These are phyloP conservation scores for Salticus scenicus DNA, from an alignment of 2,888 invertebrate species.

Conservation along the genomic window DNA sequence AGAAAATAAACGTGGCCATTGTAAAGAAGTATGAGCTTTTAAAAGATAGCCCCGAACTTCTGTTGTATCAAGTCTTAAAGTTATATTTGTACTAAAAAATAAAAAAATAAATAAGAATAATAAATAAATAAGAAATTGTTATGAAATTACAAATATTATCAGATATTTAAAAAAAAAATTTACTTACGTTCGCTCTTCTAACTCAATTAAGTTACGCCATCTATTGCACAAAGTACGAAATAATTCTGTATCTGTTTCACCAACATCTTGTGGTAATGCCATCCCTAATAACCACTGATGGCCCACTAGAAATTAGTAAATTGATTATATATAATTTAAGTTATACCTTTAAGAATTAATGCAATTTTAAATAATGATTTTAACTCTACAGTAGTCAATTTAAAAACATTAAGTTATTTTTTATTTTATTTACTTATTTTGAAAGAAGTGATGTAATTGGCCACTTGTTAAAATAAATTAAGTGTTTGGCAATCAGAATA, in stretches of 20 bases:
- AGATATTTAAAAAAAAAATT: background rate
- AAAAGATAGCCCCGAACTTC: conserved; percentile 82
- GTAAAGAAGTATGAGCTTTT: conserved; percentile 81
- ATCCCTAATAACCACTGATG: conserved; percentile 83
- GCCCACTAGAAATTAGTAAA: conserved; percentile 78
- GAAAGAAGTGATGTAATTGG: too few species aligned
- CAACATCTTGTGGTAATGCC: conserved; percentile 81
- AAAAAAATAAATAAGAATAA: conserved; percentile 3
- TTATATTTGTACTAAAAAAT: conserved; percentile 81
- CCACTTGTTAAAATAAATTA: too few species aligned
- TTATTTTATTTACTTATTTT: too few species aligned
- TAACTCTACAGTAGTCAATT: too few species aligned
- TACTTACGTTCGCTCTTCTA: conserved; percentile 72
- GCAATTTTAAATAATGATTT: too few species aligned
- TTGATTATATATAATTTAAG: too few species aligned
- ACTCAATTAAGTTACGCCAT: conserved; percentile 76
- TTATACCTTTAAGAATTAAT: too few species aligned
- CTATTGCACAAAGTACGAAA: conserved; percentile 81
- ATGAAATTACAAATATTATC: background rate
- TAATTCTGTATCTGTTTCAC: conserved; percentile 83
- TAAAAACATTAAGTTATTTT: too few species aligned
- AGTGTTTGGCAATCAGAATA: too few species aligned
- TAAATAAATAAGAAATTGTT: background rate
- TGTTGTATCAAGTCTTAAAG: conserved; percentile 85
- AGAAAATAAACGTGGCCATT: conserved; percentile 80